A percentile compares a stretch with the other conserved stretches of the same genome.
phyloP scores from a whole-genome alignment of 2,888 invertebrate genomes.

The Patella depressa region DNA sequence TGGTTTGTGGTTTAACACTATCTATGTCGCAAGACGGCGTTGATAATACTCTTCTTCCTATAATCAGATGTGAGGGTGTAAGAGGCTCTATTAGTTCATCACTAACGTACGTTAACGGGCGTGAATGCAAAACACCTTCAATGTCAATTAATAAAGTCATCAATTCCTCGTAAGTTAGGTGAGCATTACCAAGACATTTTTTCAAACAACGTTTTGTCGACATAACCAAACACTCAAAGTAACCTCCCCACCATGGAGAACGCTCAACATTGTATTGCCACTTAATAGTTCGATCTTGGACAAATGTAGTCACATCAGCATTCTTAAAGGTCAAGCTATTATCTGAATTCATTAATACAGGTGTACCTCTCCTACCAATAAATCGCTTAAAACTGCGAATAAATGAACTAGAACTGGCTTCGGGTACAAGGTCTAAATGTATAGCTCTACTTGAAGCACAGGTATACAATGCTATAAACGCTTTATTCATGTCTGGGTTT shows the following conservation, averaged over 20 bases:
- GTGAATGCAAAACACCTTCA: neutral
- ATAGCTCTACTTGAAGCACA: constrained; percentile 2
- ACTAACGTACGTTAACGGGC: neutral
- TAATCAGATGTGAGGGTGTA: neutral
- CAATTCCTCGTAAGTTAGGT: neutral
- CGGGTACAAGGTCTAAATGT: neutral
- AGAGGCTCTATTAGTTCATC: neutral
- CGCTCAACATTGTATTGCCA: neutral
- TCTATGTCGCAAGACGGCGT: neutral
- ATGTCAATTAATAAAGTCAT: neutral
- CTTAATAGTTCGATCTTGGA: neutral
- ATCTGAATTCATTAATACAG: neutral
- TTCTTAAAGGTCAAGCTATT: constrained; percentile 1
- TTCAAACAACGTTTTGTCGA: neutral
- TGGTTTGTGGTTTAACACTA: neutral
- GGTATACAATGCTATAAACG: constrained; percentile 1
- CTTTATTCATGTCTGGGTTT: neutral
- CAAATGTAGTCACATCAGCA: neutral
- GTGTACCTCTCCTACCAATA: constrained; percentile 8
- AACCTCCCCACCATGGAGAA: constrained; percentile 1
- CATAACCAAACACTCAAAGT: neutral
- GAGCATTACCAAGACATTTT: constrained; percentile 2
- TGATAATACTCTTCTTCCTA: neutral
- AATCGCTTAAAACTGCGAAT: neutral
- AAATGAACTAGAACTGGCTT: neutral